Base-by-base conservation (phyloP, 2,797 vertebrate species). In the Chaunax sp. region DNA sequence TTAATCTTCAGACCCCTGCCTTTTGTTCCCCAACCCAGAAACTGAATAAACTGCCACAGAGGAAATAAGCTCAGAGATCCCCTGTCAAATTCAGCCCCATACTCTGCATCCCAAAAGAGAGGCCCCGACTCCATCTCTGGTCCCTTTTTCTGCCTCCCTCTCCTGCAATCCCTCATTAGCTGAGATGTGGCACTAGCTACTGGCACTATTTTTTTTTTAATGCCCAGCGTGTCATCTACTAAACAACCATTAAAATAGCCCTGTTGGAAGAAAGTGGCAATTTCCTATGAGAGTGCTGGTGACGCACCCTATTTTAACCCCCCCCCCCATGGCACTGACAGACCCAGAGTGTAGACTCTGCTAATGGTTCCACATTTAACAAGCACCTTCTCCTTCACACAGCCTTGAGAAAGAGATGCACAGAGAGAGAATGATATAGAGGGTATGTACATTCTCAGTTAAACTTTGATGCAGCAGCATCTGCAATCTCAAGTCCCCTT, bases 301-400 rank as follows among this genome's bases (percentile, higher is more conserved):
- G 81, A 85, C 43, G 18, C 44, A 52, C 51, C 73, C 72, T 84
- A 81, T 83, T 78, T 79, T 5, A 6, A 30, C 28, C 28, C 69
- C 78, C 46, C 72, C 71, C 64, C 80, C 66, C 20, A 38, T 28
- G 72, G 87, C 87, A 67, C 61, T 59, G 52, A 69, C 82, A 77
- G 87, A 80, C 64, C 76, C 61, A 6, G 49, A 62, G 86, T 86
- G 82, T 82, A 78, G 76, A 88, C 80, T 62, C 43, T 49, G 62
- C 62, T 89, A 89, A 89, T 87, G 77, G 77, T 81, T 76, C 77
- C 77, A 75, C 76, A 78, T 88, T 85, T 83, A 84, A 85, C 72
- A 85, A 64, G 73, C 15, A 38, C 59, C 46, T 69, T 64, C 54
- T 54, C 45, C 45, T 65, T 58, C 33, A 56, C 59, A 45, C 52